A percentile compares a stretch with the other conserved stretches of the same genome.
Evolutionary conservation across 2,797 vertebrate genomes (phyloP).

Genomic region (Lateolabrax maculatus): DNA sequence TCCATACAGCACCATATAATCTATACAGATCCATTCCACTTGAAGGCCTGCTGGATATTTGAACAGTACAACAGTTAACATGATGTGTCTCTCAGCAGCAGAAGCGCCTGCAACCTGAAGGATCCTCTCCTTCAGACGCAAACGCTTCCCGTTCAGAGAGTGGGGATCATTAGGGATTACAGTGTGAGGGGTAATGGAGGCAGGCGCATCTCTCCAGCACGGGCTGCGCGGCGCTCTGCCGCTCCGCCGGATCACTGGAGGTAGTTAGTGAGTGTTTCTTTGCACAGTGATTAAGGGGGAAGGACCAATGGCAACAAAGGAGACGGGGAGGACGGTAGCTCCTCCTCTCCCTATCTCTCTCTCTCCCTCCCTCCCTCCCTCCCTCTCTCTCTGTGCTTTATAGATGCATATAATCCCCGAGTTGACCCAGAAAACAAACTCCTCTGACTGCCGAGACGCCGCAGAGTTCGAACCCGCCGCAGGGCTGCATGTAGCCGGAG

Average conservation of each 20-base stretch:
- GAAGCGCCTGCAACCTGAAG: not conserved
- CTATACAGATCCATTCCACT: not conserved
- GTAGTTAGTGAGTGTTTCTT: conserved; percentile 73
- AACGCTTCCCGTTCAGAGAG: conserved; percentile 26
- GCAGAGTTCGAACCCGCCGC: conserved; percentile 66
- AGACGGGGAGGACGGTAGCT: conserved; percentile 76
- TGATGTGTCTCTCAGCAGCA: not conserved
- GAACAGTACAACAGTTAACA: too few species aligned
- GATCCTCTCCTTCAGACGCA: too few species aligned
- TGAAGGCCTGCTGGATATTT: too few species aligned
- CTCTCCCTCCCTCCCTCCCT: conserved; percentile 29
- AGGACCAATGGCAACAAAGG: conserved; percentile 86
- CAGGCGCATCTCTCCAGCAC: conserved; percentile 25
- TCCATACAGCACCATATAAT: not conserved
- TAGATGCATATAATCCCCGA: conserved; percentile 85
- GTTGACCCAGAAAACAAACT: conserved; percentile 89
- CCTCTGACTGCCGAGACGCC: conserved; percentile 68
- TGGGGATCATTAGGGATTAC: conserved; percentile 53
- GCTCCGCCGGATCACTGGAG: conserved; percentile 53
- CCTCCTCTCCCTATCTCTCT: conserved; percentile 70
- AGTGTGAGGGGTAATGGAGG: conserved; percentile 34
- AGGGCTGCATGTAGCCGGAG: conserved; percentile 75
- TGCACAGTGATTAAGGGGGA: conserved; percentile 82
- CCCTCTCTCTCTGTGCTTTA: conserved; percentile 63
- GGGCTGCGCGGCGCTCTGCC: conserved; percentile 52